These are phyloP conservation scores for Ibycter americanus DNA, from an alignment of 2,797 vertebrate genomes.

Conservation along the genomic window DNA sequence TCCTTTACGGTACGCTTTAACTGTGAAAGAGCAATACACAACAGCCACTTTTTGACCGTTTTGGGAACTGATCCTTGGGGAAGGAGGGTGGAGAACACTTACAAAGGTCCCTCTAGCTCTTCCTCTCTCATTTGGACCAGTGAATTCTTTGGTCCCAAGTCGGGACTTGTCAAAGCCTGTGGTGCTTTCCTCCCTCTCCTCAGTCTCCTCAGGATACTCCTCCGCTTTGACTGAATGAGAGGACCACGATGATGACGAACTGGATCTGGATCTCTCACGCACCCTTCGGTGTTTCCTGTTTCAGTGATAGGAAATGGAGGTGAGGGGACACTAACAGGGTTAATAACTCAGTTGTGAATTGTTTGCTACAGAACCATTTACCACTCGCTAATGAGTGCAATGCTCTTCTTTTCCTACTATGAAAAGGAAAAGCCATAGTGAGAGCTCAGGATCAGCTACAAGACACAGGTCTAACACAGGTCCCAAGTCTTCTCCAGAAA, in stretches of 20 bases:
- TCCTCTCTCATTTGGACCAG: slow-evolving; percentile 80
- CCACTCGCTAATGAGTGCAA: not conserved
- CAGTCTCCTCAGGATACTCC: slow-evolving; percentile 79
- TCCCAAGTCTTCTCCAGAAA: not conserved
- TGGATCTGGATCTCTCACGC: slow-evolving; percentile 90
- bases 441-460: not conserved
- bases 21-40: not conserved
- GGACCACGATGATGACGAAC: slow-evolving; percentile 91
- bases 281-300: slow-evolving; percentile 89
- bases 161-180: slow-evolving; percentile 83
- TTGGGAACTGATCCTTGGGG: not conserved
- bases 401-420: not conserved
- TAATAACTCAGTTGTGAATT: not conserved
- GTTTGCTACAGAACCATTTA: not conserved
- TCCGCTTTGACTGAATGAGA: slow-evolving; percentile 84
- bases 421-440: not conserved
- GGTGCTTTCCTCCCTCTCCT: slow-evolving; percentile 83
- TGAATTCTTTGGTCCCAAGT: slow-evolving; percentile 82
- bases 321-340: not conserved
- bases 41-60: rapidly evolving
- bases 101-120: slow-evolving; percentile 87
- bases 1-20: not conserved
- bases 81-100: slow-evolving; percentile 66
- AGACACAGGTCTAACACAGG: not conserved
- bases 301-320: not conserved